Conservation (phyloP, 53 echinoderm and acorn worm species). For the Henricia sp. region DNA sequence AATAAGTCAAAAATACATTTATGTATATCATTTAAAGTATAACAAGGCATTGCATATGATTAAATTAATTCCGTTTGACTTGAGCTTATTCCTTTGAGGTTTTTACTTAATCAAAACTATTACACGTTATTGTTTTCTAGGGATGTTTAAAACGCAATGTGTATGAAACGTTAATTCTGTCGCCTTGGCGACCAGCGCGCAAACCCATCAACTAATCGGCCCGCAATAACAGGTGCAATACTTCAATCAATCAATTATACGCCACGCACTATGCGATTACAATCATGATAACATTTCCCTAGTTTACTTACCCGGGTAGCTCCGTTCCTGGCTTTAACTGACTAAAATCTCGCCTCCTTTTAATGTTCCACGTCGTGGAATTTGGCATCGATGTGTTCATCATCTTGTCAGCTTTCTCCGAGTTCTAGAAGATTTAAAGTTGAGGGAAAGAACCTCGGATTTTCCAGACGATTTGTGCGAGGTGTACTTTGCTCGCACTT, state of each 20-base stretch:
- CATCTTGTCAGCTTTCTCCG: conserved; percentile 75
- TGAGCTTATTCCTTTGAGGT: too few relatives aligned
- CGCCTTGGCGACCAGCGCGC: background rate
- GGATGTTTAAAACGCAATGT: background rate
- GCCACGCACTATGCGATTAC: background rate
- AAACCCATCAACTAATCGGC: background rate
- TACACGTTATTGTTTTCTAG: too few relatives aligned
- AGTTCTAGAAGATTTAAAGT: background rate
- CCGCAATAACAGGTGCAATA: background rate
- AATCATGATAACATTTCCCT: background rate
- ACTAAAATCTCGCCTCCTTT: conserved; percentile 87
- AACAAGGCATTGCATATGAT: background rate
- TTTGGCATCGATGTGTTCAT: conserved; percentile 97
- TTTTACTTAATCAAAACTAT: too few relatives aligned
- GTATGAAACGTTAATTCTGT: background rate
- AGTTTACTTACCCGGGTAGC: conserved; percentile 88
- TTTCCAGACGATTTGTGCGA: background rate
- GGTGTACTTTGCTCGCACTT: background rate
- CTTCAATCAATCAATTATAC: conserved; percentile 40
- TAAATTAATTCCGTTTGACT: background rate
- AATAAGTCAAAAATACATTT: background rate
- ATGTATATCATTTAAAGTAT: background rate
- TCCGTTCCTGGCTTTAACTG: conserved; percentile 85
- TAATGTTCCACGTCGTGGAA: conserved; percentile 98
- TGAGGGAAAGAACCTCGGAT: background rate